These are phyloP conservation scores for Platyura marginata DNA, from an alignment of 1,140 invertebrate species.

Conservation along the genomic window DNA sequence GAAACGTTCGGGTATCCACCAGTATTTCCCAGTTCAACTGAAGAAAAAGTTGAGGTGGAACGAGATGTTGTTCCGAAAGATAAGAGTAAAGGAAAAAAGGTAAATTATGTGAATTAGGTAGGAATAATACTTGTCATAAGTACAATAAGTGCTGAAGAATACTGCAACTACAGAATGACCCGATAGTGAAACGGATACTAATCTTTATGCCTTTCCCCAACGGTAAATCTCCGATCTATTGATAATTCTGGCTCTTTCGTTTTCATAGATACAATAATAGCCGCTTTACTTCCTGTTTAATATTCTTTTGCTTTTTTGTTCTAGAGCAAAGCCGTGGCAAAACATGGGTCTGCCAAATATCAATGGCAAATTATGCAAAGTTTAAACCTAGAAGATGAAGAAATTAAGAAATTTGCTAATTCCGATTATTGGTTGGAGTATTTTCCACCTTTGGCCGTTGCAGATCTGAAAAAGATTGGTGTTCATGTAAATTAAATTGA, in stretches of 20 bases:
- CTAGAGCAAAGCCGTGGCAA: slow-evolving; percentile 89
- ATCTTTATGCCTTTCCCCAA: no score
- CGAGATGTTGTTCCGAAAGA: slow-evolving; percentile 59
- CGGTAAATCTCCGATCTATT: no score
- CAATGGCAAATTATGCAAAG: slow-evolving; percentile 99
- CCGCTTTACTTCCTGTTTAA: no score
- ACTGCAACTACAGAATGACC: no score
- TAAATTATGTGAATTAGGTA: no score
- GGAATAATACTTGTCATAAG: slow-evolving; percentile 24
- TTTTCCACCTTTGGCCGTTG: slow-evolving; percentile 79
- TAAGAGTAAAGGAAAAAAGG: slow-evolving; percentile 93
- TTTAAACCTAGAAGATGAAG: slow-evolving; percentile 72
- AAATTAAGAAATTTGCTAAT: slow-evolving; percentile 88
- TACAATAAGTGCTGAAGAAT: no score
- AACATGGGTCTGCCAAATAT: slow-evolving; percentile 73
- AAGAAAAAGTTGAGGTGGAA: slow-evolving; percentile 27
- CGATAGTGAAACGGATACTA: background rate
- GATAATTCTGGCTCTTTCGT: no score
- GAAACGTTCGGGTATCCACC: slow-evolving; percentile 86
- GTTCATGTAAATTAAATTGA: slow-evolving; percentile 71
- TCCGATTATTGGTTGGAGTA: slow-evolving; percentile 85
- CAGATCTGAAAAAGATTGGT: slow-evolving; percentile 78
- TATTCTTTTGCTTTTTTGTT: slow-evolving; percentile 19
- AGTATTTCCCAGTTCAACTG: slow-evolving; percentile 53
- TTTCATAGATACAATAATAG: no score